A percentile compares a stretch with the other conserved stretches of the same genome.
These are phyloP conservation scores for Dendrophyllia cribrosa DNA, from an alignment of 64 coral and sea anemone species.

Conservation along the genomic window DNA sequence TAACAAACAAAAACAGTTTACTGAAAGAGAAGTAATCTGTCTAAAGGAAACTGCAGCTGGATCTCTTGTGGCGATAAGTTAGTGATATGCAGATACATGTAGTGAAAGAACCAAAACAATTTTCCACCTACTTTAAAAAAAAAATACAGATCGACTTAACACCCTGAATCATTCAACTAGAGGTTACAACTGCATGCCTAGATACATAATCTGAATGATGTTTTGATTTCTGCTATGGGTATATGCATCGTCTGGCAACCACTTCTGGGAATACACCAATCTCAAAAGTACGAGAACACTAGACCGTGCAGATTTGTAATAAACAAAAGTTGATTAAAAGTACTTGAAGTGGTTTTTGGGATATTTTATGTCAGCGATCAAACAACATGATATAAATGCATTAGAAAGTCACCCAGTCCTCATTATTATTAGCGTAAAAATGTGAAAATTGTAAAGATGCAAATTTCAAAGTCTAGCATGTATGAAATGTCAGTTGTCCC, in stretches of 20 bases:
- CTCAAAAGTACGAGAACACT: neutral
- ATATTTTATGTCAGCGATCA: no score
- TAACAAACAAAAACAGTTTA: no score
- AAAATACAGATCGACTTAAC: neutral
- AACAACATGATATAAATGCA: no score
- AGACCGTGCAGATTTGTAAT: neutral
- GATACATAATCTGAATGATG: neutral
- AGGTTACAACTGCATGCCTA: neutral
- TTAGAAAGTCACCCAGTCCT: no score
- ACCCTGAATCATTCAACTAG: neutral
- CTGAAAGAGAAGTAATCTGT: no score
- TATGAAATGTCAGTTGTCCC: no score
- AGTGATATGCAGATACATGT: neutral
- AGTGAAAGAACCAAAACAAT: constrained; percentile 15
- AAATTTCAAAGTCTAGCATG: no score
- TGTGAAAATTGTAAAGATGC: neutral
- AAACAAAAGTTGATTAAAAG: no score
- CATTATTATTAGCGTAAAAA: no score
- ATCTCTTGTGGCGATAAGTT: neutral
- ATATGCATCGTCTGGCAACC: neutral
- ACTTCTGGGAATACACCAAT: neutral
- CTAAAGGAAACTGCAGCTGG: no score
- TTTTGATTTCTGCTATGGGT: neutral
- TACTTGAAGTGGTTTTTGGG: no score
- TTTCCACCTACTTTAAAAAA: neutral